Percentiles rank a stretch among this genome's conserved stretches.
phyloP scores from a whole-genome alignment of 2,797 vertebrate species.

The Pelodytes ibericus region DNA sequence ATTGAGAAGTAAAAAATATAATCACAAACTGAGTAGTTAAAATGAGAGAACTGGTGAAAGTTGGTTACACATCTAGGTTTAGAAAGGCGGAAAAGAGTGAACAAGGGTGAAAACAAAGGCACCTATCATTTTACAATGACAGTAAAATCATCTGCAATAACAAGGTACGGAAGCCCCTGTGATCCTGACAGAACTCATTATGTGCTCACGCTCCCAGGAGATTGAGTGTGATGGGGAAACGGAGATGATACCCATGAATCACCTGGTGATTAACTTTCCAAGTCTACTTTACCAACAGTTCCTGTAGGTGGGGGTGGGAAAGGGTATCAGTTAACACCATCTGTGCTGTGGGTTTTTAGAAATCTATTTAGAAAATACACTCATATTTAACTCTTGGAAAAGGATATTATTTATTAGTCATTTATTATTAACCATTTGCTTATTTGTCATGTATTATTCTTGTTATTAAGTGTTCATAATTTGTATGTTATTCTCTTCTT shows the following conservation, averaged over 20 bases:
- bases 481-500: no score
- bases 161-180: slow-evolving; percentile 27
- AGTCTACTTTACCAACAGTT: slow-evolving; percentile 21
- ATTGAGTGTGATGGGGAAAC: slow-evolving; percentile 42
- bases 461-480: no score
- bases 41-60: not conserved
- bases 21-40: not conserved
- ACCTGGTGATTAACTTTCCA: slow-evolving; percentile 31
- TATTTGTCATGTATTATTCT: no score
- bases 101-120: not conserved
- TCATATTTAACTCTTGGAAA: not conserved
- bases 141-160: slow-evolving; percentile 48
- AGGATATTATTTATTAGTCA: not conserved
- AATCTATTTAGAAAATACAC: not conserved
- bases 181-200: slow-evolving; percentile 54
- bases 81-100: not conserved
- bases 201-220: slow-evolving; percentile 32
- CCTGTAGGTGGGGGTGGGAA: not conserved
- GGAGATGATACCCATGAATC: slow-evolving; percentile 43
- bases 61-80: not conserved
- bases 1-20: no score
- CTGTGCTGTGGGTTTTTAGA: not conserved
- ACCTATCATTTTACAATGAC: slow-evolving; percentile 45
- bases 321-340: slow-evolving; percentile 12
- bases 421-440: no score